Percentiles rank a stretch among this genome's conserved stretches.
phyloP scores from a whole-genome alignment of 2,113 vertebrate species.

The Bufo bufo region DNA sequence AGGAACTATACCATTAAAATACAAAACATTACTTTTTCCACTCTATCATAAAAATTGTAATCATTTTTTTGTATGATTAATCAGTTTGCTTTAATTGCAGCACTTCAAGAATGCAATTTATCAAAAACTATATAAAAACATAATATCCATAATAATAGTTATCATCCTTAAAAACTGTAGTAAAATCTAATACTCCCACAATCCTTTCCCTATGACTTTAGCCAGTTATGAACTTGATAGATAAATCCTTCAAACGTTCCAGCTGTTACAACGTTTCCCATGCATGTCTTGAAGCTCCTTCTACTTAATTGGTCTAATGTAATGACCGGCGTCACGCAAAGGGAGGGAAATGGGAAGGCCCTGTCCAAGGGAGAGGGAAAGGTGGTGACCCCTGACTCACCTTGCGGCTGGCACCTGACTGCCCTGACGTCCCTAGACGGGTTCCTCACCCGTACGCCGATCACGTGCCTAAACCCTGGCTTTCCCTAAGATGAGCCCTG shows the following conservation, averaged over 20 bases:
- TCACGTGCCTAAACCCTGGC: no score
- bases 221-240: slow-evolving; percentile 53
- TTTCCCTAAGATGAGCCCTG: no score
- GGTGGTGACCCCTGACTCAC: no score
- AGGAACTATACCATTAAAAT: no score
- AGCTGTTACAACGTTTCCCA: slow-evolving; percentile 48
- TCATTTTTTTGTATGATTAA: not conserved
- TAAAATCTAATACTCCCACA: not conserved
- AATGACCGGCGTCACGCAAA: no score
- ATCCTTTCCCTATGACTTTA: not conserved
- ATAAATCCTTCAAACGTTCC: slow-evolving; percentile 41
- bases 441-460: no score
- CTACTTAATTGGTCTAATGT: slow-evolving; percentile 53
- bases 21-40: no score
- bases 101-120: not conserved
- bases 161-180: not conserved
- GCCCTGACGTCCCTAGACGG: no score
- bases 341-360: no score
- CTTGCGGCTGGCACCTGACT: no score
- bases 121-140: not conserved
- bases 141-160: slow-evolving; percentile 3
- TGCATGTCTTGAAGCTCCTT: slow-evolving; percentile 52
- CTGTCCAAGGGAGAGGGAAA: no score
- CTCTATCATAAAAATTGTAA: not conserved
- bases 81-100: not conserved